These are phyloP conservation scores for Megaceryle alcyon DNA, from an alignment of 2,797 vertebrate species.

Conservation along the genomic window DNA sequence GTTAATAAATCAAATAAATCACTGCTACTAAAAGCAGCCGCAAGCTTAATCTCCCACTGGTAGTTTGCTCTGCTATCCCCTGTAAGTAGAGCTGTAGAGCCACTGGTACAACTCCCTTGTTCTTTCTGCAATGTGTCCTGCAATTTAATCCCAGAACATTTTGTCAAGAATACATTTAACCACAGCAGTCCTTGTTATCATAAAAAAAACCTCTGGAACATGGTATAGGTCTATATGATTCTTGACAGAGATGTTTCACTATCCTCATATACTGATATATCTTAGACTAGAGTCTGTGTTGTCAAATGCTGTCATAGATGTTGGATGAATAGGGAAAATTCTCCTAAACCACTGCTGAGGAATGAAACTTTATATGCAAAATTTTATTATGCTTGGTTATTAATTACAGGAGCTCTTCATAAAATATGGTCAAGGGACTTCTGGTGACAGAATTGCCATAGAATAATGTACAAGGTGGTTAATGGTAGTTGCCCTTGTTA, in stretches of 20 bases:
- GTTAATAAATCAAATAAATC: conserved; percentile 31
- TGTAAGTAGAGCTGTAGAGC: neutral
- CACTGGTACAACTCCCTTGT: neutral
- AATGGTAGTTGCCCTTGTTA: neutral
- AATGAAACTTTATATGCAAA: neutral
- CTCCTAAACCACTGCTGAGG: neutral
- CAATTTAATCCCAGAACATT: neutral
- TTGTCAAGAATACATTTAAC: neutral
- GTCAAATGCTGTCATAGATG: neutral
- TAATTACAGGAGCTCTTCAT: neutral
- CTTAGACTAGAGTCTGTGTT: neutral
- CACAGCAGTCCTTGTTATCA: neutral
- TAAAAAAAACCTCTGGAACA: neutral
- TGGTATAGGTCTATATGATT: neutral
- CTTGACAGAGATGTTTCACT: neutral
- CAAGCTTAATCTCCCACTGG: neutral
- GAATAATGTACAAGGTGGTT: neutral
- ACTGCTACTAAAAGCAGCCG: neutral
- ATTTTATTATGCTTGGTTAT: neutral
- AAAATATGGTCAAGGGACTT: neutral
- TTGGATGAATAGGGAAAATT: neutral
- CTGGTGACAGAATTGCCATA: neutral
- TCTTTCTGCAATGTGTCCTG: neutral
- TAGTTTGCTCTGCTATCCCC: neutral
- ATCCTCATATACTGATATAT: neutral